These are phyloP conservation scores for Coelopa pilipes DNA, from an alignment of 2,888 invertebrate genomes.

Conservation along the genomic window DNA sequence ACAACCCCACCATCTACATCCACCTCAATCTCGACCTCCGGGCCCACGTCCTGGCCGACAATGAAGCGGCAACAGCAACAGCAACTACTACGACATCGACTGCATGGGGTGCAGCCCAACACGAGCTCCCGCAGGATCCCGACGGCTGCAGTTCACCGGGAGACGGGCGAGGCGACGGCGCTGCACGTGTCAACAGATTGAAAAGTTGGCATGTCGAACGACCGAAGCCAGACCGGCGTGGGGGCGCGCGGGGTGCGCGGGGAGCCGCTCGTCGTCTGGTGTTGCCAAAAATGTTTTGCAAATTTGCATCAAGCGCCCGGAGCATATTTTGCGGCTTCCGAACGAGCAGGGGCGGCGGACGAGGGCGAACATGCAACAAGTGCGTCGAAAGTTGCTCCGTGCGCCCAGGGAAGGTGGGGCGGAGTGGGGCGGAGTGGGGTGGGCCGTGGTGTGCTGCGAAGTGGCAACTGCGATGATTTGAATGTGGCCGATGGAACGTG, in stretches of 20 bases:
- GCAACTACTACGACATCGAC: not conserved
- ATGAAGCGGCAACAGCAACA: not conserved
- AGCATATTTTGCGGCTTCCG: slow-evolving; percentile 10
- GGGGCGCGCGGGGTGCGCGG: not conserved
- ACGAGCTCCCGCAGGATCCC: not conserved
- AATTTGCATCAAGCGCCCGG: slow-evolving; percentile 13
- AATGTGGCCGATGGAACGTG: too few species aligned
- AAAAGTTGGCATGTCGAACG: too few species aligned
- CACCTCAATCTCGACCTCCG: not conserved
- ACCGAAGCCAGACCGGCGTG: too few species aligned
- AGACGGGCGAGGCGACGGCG: not conserved
- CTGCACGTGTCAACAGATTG: too few species aligned
- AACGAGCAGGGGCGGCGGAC: not conserved
- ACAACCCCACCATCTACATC: not conserved
- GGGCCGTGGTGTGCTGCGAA: not conserved
- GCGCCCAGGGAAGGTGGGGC: not conserved
- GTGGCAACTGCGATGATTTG: too few species aligned
- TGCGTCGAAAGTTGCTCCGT: not conserved
- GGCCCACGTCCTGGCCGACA: not conserved
- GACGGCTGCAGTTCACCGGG: not conserved
- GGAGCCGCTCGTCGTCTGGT: not conserved
- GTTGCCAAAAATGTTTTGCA: slow-evolving; percentile 20
- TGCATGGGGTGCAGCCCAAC: not conserved
- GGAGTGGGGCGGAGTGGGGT: not conserved
- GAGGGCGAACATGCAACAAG: not conserved